Conservation (phyloP, 1,140 invertebrate genomes). For the Leptinotarsa defecta region DNA sequence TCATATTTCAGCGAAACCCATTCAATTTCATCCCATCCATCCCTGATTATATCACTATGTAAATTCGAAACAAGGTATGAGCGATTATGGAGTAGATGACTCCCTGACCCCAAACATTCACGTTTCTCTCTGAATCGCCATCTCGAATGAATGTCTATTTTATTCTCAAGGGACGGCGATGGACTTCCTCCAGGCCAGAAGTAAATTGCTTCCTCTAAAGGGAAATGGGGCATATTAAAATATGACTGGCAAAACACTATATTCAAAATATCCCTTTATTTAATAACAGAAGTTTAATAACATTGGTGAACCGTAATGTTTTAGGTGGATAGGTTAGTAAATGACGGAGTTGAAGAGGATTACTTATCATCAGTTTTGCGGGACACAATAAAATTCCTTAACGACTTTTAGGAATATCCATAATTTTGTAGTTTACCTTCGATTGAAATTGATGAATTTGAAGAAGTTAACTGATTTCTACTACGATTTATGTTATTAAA, state of each 20-base stretch:
- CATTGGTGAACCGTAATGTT: constrained; percentile 1
- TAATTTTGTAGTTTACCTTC: background rate
- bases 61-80: constrained; percentile 13
- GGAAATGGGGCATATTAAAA: constrained; percentile 19
- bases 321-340: background rate
- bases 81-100: constrained; percentile 15
- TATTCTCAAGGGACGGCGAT: constrained; percentile 7
- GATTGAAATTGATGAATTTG: background rate
- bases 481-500: background rate
- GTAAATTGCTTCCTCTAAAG: constrained; percentile 14
- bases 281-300: constrained; percentile 21
- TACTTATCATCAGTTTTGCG: background rate
- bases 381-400: background rate
- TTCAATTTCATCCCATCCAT: background rate
- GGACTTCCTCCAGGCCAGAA: background rate
- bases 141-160: constrained; percentile 16
- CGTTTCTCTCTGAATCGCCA: background rate
- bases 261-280: constrained; percentile 19
- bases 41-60: constrained; percentile 9
- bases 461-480: no score
- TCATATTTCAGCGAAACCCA: no score
- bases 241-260: constrained; percentile 7
- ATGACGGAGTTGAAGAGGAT: background rate
- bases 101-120: background rate
- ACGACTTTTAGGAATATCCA: background rate